A percentile compares a stretch with the other conserved stretches of the same genome.
phyloP scores from a whole-genome alignment of 2,113 vertebrate genomes.

The Trematomus loennbergii region DNA sequence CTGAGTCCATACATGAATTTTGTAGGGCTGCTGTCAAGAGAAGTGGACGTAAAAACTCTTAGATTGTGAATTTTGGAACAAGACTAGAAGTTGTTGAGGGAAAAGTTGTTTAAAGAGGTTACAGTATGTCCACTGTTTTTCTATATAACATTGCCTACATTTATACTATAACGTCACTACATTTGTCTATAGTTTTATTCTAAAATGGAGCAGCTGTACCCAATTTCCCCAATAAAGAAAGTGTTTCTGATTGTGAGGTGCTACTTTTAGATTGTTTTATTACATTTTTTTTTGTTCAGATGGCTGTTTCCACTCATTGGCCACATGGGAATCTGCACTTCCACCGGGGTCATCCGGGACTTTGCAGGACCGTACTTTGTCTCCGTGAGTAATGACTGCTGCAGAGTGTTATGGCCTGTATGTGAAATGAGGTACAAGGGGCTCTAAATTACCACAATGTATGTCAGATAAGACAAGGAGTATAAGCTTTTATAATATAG shows the following conservation, averaged over 20 bases:
- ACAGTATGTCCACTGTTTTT: background rate
- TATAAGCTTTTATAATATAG: background rate
- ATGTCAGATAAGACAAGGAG: background rate
- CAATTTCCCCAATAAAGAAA: too few relatives aligned
- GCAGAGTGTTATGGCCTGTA: background rate
- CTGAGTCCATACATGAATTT: too few relatives aligned
- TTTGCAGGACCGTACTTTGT: constrained; percentile 98
- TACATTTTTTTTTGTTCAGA: constrained; percentile 73
- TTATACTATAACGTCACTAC: too few relatives aligned
- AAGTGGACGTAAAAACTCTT: too few relatives aligned
- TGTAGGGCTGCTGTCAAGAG: too few relatives aligned
- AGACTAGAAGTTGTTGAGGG: background rate
- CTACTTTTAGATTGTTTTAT: background rate
- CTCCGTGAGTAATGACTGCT: constrained; percentile 87
- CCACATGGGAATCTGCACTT: constrained; percentile 98
- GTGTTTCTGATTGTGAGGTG: too few relatives aligned
- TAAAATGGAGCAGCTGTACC: too few relatives aligned
- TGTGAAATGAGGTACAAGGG: background rate
- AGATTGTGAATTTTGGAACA: background rate
- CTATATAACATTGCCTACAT: too few relatives aligned
- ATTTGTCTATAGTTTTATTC: too few relatives aligned
- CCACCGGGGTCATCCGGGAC: constrained; percentile 94
- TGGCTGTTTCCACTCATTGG: constrained; percentile 97
- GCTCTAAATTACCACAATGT: background rate
- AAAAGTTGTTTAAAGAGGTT: background rate